Evolutionary conservation across 2,888 invertebrate species (phyloP), one percentile per base, ranked within the genome.

Genomic region (Cabera pusaria): DNA sequence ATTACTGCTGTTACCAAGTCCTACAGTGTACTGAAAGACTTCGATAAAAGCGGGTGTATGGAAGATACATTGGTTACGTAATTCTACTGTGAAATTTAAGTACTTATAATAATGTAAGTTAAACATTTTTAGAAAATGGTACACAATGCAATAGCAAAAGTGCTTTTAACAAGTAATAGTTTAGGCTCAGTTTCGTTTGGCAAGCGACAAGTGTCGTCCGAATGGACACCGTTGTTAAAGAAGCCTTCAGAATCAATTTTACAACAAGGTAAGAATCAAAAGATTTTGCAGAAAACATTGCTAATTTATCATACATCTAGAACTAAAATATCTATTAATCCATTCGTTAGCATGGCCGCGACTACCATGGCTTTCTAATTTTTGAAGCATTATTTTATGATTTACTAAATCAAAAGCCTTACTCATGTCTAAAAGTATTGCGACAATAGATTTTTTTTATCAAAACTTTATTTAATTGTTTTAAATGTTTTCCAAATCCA

Each of bases 211-310:
- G 51, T 27, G 40, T 56, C 66, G 39, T 65, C 73, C 17, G 84
- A 84, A 68, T 66, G 72, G 67, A 76, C 80, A 8, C 84, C 83
- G 3, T 55, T 84, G 44, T 57, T 84, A 44, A 48, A 45, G 38
- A 59, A 57, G 28, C 33, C 57, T 44, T 41, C 49, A 18, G 20
- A 24, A 10, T 7, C 49, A 11, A 9, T n/a, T n/a, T n/a, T n/a
- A n/a, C 28, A 5, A 42, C 28, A 34, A 44, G 54, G 54, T 55
- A 33, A 42, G 44, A 24, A n/a, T n/a, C n/a, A n/a, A n/a, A n/a
- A n/a, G n/a, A n/a, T n/a, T n/a, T n/a, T n/a, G n/a, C n/a, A n/a
- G n/a, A n/a, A n/a, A n/a, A n/a, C n/a, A n/a, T n/a, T n/a, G n/a
- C n/a, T n/a, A n/a, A n/a, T n/a, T n/a, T n/a, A n/a, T n/a, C n/a